A percentile compares a stretch with the other conserved stretches of the same genome.
Conservation (phyloP, 30 jellyfish, hydroid and myxozoan genomes). For the Mastigias papua region DNA sequence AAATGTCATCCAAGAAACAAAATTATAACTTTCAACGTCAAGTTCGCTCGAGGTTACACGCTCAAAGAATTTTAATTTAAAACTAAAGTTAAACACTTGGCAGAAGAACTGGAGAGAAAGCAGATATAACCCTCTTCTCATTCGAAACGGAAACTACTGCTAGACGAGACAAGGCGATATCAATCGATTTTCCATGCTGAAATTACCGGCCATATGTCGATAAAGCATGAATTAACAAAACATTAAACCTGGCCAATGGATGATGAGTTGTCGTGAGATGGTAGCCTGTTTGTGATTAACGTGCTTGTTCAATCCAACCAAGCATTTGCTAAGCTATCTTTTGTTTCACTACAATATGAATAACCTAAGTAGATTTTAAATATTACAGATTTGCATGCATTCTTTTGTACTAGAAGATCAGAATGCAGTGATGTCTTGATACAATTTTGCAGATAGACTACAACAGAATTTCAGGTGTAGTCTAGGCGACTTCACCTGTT, state of each 20-base stretch:
- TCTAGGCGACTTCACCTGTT: not conserved
- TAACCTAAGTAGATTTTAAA: not conserved
- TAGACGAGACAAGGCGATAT: too few relatives aligned
- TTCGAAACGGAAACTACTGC: too few relatives aligned
- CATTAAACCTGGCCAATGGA: not conserved
- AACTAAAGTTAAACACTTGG: too few relatives aligned
- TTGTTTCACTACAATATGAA: not conserved
- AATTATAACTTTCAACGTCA: not conserved
- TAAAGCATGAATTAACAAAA: not conserved
- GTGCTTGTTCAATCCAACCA: slow-evolving; percentile 15
- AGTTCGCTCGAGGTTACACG: not conserved
- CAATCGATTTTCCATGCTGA: not conserved
- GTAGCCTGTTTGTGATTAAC: slow-evolving; percentile 6
- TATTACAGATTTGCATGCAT: not conserved
- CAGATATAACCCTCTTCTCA: too few relatives aligned
- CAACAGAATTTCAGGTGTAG: slow-evolving; percentile 11
- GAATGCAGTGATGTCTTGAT: not conserved
- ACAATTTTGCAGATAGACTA: not conserved
- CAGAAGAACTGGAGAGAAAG: too few relatives aligned
- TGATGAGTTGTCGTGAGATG: not conserved
- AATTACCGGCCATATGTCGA: not conserved
- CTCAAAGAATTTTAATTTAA: not conserved
- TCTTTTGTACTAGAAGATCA: not conserved
- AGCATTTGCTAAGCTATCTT: not conserved
- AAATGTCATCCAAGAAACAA: not conserved